Percentiles rank a stretch among this genome's conserved stretches.
These are phyloP conservation scores for Pelodytes ibericus DNA, from an alignment of 2,797 vertebrate species.

Conservation along the genomic window DNA sequence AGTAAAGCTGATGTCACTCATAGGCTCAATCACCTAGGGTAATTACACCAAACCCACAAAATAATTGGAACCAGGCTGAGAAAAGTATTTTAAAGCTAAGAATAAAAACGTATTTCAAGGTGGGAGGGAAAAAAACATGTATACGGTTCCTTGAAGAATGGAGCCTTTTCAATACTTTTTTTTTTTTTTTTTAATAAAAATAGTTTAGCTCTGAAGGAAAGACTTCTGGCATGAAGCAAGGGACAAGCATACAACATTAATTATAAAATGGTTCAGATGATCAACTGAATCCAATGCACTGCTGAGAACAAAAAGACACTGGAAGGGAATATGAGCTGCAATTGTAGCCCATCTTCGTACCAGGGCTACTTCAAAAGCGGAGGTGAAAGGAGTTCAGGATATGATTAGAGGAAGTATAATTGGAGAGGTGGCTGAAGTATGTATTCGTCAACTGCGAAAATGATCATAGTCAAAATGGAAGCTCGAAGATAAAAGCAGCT, in stretches of 20 bases:
- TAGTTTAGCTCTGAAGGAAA: background rate
- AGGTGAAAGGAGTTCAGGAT: conserved; percentile 18
- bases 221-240: background rate
- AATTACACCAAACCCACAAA: background rate
- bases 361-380: conserved; percentile 30
- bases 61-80: background rate
- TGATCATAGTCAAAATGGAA: conserved; percentile 24
- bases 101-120: background rate
- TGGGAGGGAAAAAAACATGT: background rate
- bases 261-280: conserved; percentile 28
- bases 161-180: background rate
- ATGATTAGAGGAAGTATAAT: conserved; percentile 36
- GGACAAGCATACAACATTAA: conserved; percentile 17
- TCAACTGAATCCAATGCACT: conserved; percentile 11
- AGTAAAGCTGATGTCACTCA: too few species aligned
- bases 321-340: conserved; percentile 19
- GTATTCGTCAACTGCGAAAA: conserved; percentile 34
- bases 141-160: background rate
- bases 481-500: background rate
- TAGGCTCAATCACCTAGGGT: background rate
- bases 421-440: conserved; percentile 31
- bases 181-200: background rate
- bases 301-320: conserved; percentile 12
- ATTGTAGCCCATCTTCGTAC: conserved; percentile 14
- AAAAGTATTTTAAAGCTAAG: background rate